Conservation (phyloP, 2,113 vertebrate genomes). For the Megaptera novaeangliae region DNA sequence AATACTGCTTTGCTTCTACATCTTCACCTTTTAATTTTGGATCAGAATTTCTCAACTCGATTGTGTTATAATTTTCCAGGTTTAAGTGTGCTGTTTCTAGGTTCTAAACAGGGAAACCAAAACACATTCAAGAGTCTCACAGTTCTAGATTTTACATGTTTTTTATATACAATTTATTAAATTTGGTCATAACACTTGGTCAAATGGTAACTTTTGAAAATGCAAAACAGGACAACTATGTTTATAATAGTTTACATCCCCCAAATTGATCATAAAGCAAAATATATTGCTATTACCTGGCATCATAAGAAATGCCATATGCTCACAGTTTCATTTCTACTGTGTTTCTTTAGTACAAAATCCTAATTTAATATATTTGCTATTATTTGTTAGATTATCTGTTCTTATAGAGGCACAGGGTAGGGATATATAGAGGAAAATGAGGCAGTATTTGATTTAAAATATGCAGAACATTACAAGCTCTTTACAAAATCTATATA, state of each 20-base stretch:
- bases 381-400: neutral
- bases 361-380: neutral
- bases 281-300: neutral
- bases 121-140: neutral
- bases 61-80: neutral
- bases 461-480: neutral
- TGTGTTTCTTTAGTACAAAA: neutral
- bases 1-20: neutral
- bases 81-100: neutral
- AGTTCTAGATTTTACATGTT: neutral
- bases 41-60: neutral
- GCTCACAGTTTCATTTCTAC: neutral
- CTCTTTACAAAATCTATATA: neutral
- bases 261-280: neutral
- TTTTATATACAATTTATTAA: neutral
- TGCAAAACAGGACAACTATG: neutral
- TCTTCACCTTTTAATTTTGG: neutral
- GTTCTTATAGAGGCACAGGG: neutral
- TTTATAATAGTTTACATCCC: neutral
- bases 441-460: neutral
- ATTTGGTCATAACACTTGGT: neutral
- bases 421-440: neutral
- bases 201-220: neutral
- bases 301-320: neutral
- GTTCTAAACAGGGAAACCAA: neutral